Evolutionary conservation across 2,113 vertebrate species (phyloP).

Genomic region (Ciconia boyciana): DNA sequence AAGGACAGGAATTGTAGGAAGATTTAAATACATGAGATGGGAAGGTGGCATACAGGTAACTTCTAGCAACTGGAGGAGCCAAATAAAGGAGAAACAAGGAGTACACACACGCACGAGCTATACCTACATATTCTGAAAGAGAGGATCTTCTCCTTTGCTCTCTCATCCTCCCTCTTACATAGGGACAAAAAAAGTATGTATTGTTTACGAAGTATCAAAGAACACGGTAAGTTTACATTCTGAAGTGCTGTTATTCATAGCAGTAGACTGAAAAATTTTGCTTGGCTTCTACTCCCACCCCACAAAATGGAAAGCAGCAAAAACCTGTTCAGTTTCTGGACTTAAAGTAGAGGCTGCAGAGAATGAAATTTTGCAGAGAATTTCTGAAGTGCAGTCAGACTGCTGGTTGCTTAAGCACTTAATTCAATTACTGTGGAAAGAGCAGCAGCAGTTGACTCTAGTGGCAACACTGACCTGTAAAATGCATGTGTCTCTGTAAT

Average conservation of each 20-base stretch:
- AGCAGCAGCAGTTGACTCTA: not conserved
- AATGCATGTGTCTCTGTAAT: conserved; percentile 98
- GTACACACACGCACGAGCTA: not conserved
- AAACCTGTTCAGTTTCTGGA: not conserved
- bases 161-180: not conserved
- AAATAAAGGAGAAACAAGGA: not conserved
- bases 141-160: not conserved
- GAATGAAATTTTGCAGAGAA: not conserved
- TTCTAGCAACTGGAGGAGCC: not conserved
- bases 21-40: not conserved
- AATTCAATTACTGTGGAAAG: not conserved
- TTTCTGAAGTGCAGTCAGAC: not conserved
- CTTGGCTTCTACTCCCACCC: not conserved
- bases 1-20: not conserved
- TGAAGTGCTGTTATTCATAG: not conserved
- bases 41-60: not conserved
- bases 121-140: not conserved
- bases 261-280: not conserved
- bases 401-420: not conserved
- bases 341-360: not conserved
- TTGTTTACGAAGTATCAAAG: not conserved
- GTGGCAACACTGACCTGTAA: conserved; percentile 83
- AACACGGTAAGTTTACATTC: not conserved
- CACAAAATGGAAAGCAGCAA: not conserved
- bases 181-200: not conserved